phyloP scores from a whole-genome alignment of 1,140 invertebrate genomes.

The Drosophila funebris region DNA sequence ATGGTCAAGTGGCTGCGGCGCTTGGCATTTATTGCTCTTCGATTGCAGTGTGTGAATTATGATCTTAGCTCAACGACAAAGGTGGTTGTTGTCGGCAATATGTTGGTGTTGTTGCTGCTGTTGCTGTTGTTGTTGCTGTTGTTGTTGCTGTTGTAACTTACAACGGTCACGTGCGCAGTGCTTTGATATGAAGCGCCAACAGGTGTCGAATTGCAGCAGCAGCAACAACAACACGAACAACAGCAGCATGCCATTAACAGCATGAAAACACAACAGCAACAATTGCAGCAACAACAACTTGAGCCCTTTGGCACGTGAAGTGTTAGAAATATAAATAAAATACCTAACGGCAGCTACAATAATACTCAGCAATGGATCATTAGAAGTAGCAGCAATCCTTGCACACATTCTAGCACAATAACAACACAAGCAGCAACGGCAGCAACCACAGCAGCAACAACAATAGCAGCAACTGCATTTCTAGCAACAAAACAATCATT shows the following conservation, averaged over 20 bases:
- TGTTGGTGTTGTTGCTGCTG: too few relatives aligned
- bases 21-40: constrained; percentile 37
- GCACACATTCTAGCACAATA: constrained; percentile 30
- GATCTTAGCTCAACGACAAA: constrained; percentile 39
- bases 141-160: constrained; percentile 18
- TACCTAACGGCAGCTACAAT: constrained; percentile 22
- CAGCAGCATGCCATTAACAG: constrained; percentile 12
- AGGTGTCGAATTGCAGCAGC: constrained; percentile 30
- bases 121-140: too few relatives aligned
- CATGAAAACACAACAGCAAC: constrained; percentile 6
- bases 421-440: constrained; percentile 20
- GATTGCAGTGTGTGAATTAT: constrained; percentile 62
- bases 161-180: constrained; percentile 55
- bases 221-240: background rate
- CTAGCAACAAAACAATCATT: constrained; percentile 26
- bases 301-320: constrained; percentile 11
- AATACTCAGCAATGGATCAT: constrained; percentile 37
- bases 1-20: constrained; percentile 10
- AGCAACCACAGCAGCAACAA: constrained; percentile 23
- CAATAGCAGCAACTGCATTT: constrained; percentile 11
- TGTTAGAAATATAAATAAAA: background rate
- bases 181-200: constrained; percentile 46
- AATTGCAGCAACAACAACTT: constrained; percentile 1
- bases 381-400: constrained; percentile 30
- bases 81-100: constrained; percentile 31